Evolutionary conservation across 2,797 vertebrate species (phyloP), one percentile per base, ranked within the genome.

Genomic region (Hylomyscus alleni): DNA sequence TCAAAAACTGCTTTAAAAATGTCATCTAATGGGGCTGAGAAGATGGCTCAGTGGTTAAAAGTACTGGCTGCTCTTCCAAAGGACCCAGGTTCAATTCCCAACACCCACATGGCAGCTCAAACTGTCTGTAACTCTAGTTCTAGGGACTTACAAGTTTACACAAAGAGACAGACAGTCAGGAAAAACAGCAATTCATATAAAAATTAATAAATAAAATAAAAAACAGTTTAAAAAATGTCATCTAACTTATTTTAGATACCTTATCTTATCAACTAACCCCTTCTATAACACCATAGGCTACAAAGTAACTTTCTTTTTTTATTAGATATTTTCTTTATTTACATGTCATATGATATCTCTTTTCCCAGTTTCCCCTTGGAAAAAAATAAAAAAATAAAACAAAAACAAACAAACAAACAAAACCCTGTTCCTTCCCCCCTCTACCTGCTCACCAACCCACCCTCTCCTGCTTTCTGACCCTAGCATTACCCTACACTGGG

Each of bases 1-100:
- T 95, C 58, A 3, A 90, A 80, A 54, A 94, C 50, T 80, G 20
- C 14, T 95, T 95, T 90, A 78, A 56, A 69, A 88, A 34, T 31
- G 19, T 20, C 31, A 26, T 89, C 78, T 81, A 76, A 91, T 9
- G n/a, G 34, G n/a, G 3, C 69, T 72, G 69, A 19, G 69, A 72
- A 20, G 17, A 72, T 37, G 69, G 17, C 17, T 72, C 17, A 72
- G 17, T 37, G 15, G 69, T 37, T 20, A 37, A 31, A 37, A 72
- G 69, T 37, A 37, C 17, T 72, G n/a, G n/a, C 8, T 72, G 69
- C 2, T 72, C n/a, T 72, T 72, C n/a, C 69, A 72, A 37, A 37
- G 69, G n/a, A 37, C 8, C 17, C n/a, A 37, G 12, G 65, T 34
- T 34, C 34, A 72, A 9, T 37, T 72, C 15, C 34, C 7, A 69